These are phyloP conservation scores for Ascidia mentula DNA, from an alignment of 23 tunicate genomes.

Conservation along the genomic window DNA sequence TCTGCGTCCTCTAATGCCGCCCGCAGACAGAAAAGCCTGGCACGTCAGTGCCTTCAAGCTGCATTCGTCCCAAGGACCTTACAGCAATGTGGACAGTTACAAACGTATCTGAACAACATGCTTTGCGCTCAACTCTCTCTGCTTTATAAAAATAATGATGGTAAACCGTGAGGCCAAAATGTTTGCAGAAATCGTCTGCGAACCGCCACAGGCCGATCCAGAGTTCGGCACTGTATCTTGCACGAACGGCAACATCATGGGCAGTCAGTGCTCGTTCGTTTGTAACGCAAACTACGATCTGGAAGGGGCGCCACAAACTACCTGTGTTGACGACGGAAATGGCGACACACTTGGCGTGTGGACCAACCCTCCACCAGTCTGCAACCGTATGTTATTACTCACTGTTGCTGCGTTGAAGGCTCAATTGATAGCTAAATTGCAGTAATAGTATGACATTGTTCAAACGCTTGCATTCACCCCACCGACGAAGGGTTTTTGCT, in stretches of 20 bases:
- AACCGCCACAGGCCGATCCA: constrained; percentile 40
- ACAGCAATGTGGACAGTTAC: too few species aligned
- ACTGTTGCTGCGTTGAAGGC: too few species aligned
- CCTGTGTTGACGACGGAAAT: constrained; percentile 39
- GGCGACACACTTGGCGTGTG: constrained; percentile 51
- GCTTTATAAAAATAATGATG: not conserved
- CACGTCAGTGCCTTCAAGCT: too few species aligned
- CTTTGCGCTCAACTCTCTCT: too few species aligned
- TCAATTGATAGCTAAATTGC: too few species aligned
- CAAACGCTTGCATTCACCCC: too few species aligned
- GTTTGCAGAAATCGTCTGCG: constrained; percentile 1
- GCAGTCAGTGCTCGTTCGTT: constrained; percentile 48
- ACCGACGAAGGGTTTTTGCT: too few species aligned
- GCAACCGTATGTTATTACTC: constrained; percentile 30
- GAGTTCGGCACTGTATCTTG: constrained; percentile 54
- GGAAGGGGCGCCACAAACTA: constrained; percentile 15
- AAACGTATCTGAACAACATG: too few species aligned
- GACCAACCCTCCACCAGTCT: constrained; percentile 48
- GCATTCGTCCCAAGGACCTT: not conserved
- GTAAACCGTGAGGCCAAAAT: not conserved
- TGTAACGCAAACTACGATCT: constrained; percentile 28
- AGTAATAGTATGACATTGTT: too few species aligned
- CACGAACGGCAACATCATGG: constrained; percentile 24
- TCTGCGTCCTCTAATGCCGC: too few species aligned
- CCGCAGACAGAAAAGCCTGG: too few species aligned